phyloP scores from a whole-genome alignment of 2,888 invertebrate genomes.

The Drosophila paramelanica region DNA sequence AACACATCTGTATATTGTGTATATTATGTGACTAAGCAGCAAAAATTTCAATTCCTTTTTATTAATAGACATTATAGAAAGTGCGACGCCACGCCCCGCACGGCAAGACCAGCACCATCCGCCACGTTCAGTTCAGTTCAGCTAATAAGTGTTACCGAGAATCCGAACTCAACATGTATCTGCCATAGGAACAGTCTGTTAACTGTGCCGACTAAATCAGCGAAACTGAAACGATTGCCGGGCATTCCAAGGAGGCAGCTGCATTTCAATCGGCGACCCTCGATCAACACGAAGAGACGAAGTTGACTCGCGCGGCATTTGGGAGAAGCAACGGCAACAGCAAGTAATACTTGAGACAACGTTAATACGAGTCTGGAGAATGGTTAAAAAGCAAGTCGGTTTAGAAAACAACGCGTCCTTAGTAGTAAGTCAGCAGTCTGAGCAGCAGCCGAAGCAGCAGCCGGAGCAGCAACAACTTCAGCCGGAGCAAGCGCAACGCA shows the following conservation, averaged over 20 bases:
- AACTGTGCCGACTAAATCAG: conserved; percentile 9
- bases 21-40: conserved; percentile 44
- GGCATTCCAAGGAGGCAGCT: conserved; percentile 20
- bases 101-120: conserved; percentile 10
- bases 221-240: conserved; percentile 15
- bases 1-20: conserved; percentile 18
- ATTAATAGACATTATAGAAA: conserved; percentile 55
- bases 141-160: conserved; percentile 27
- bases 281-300: background rate
- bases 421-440: conserved; percentile 70
- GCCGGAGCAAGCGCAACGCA: conserved; percentile 51
- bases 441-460: conserved; percentile 48
- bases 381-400: conserved; percentile 73
- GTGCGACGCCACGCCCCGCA: conserved; percentile 18
- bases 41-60: conserved; percentile 44
- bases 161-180: conserved; percentile 61
- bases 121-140: conserved; percentile 21
- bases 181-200: conserved; percentile 56
- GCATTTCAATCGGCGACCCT: background rate
- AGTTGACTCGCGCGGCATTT: background rate
- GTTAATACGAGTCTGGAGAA: conserved; percentile 76
- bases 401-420: conserved; percentile 71
- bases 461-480: conserved; percentile 38
- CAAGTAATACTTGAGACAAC: conserved; percentile 59
- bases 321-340: conserved; percentile 19